Evolutionary conservation across 1,140 invertebrate genomes (phyloP).

Genomic region (Drosophila ironensis): DNA sequence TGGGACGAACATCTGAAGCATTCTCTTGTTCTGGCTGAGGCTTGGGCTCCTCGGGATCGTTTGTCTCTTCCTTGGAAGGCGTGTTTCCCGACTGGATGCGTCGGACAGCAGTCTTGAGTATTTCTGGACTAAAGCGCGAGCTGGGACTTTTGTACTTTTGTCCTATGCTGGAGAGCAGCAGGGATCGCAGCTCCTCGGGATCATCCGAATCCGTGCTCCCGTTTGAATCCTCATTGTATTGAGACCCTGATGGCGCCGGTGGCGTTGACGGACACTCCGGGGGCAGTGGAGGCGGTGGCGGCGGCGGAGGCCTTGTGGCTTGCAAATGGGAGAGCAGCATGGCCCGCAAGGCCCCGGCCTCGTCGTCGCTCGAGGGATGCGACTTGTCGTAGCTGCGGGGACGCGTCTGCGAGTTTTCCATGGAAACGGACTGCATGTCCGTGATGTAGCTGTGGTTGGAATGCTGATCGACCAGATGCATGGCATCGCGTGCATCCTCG

Average conservation of each 20-base stretch:
- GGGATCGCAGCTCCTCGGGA: conserved; percentile 50
- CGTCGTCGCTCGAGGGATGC: conserved; percentile 57
- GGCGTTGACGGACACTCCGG: background rate
- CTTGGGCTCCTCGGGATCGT: background rate
- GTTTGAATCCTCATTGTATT: background rate
- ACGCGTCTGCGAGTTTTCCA: conserved; percentile 60
- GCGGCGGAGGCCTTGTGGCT: conserved; percentile 2
- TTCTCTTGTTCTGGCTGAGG: background rate
- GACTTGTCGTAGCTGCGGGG: conserved; percentile 11
- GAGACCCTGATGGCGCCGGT: background rate
- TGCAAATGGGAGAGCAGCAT: conserved; percentile 60
- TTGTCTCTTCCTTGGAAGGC: background rate
- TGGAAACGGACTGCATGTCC: conserved; percentile 62
- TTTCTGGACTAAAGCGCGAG: conserved; percentile 30
- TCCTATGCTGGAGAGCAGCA: conserved; percentile 52
- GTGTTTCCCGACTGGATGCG: conserved; percentile 34
- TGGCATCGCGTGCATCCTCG: conserved; percentile 59
- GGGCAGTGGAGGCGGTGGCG: background rate
- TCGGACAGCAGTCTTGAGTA: conserved; percentile 68
- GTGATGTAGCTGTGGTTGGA: conserved; percentile 38
- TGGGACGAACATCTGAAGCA: background rate
- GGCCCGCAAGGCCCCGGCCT: conserved; percentile 66
- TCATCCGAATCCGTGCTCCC: conserved; percentile 47
- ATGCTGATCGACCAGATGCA: conserved; percentile 48
- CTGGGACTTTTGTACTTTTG: conserved; percentile 29